These are phyloP conservation scores for Tiphia femorata DNA, from an alignment of 2,888 invertebrate species.

Conservation along the genomic window DNA sequence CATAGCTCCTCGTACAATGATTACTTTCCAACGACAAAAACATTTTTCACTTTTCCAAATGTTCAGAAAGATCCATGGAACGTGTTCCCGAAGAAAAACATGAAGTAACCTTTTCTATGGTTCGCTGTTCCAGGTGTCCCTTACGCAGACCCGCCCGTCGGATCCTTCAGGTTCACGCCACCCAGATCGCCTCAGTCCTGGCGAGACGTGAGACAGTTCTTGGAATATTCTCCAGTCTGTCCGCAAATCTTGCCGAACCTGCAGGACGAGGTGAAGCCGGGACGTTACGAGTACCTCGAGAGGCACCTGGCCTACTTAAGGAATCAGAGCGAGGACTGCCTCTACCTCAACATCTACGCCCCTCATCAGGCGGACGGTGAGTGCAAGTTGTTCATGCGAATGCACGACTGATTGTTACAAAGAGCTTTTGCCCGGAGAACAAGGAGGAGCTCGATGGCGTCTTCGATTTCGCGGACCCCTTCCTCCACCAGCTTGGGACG, in stretches of 20 bases:
- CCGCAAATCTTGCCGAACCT: conserved; percentile 84
- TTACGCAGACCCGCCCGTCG: conserved; percentile 85
- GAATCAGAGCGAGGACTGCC: conserved; percentile 87
- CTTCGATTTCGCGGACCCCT: too few species aligned
- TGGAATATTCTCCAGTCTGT: conserved; percentile 85
- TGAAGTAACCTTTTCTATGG: too few species aligned
- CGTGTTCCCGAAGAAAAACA: too few species aligned
- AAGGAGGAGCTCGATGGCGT: too few species aligned
- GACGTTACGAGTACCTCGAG: conserved; percentile 79
- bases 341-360: conserved; percentile 92
- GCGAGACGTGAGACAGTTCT: conserved; percentile 79
- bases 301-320: conserved; percentile 79
- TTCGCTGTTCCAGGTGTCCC: conserved; percentile 81
- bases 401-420: neutral
- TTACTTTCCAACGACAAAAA: too few species aligned
- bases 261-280: conserved; percentile 74
- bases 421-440: too few species aligned
- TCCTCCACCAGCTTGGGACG: too few species aligned
- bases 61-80: too few species aligned
- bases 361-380: conserved; percentile 82
- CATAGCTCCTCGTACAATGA: too few species aligned
- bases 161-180: conserved; percentile 85
- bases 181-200: conserved; percentile 88
- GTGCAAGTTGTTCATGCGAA: conserved; percentile 46
- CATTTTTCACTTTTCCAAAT: too few species aligned